phyloP scores from a whole-genome alignment of 2,113 vertebrate species.

The Microtus ochrogaster region DNA sequence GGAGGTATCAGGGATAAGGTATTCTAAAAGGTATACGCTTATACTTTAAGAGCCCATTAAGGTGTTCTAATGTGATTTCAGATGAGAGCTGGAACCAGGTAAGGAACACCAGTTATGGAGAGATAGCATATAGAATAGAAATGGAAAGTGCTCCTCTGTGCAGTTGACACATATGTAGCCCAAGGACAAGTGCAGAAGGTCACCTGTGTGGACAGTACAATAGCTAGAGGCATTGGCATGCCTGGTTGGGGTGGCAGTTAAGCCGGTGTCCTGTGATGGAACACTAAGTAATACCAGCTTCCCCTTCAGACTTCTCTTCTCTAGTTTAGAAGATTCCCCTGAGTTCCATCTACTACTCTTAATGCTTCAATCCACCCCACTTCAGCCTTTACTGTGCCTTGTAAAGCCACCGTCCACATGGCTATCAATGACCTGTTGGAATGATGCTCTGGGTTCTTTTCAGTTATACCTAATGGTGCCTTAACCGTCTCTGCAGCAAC shows the following conservation, averaged over 20 bases:
- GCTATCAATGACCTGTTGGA: neutral
- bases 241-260: neutral
- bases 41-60: neutral
- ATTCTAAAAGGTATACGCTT: neutral
- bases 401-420: accelerated
- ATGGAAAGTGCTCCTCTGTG: neutral
- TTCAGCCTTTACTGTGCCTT: neutral
- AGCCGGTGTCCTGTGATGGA: neutral
- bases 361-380: neutral
- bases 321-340: neutral
- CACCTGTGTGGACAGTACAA: neutral
- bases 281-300: neutral
- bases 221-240: neutral
- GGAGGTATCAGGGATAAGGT: neutral
- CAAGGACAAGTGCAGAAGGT: too few relatives aligned
- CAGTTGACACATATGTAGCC: neutral
- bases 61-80: neutral
- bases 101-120: neutral
- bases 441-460: neutral
- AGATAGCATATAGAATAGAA: neutral
- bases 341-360: neutral
- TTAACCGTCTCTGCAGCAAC: neutral
- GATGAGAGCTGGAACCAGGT: neutral
- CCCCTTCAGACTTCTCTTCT: neutral
- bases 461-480: neutral